Evolutionary conservation across 2,797 vertebrate genomes (phyloP), one percentile per base, ranked within the genome.

Genomic region (Clarias platycephalus): DNA sequence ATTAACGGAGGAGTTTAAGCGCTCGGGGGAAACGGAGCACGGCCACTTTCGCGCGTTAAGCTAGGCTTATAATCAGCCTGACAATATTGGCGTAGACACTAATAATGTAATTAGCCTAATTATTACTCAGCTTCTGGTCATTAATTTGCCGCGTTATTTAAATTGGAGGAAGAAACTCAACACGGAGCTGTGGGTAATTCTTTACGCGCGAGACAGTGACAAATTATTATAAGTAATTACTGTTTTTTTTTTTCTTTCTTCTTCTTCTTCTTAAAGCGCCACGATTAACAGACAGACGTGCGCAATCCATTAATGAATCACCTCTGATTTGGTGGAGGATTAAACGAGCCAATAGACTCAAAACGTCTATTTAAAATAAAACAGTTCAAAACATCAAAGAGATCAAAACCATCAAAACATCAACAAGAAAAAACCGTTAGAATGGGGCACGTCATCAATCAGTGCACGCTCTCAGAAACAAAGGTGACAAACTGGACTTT

Each of bases 221-320:
- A 90, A 93, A 94, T 94, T 91, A 93, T 88, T 74, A 53, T 53
- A 85, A 89, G 90, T 88, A 91, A 94, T 95, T 92, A 92, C 92
- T 92, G 90, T 80, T 86, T 75, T 84, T 84, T 80, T 87, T 64
- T 84, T 84, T 93, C 93, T n/a, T 92, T 91, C 7, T 44, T 44
- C 40, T 44, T 44, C 40, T 44, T 44, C 40, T 44, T 44, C 40
- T 91, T 75, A 80, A 91, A 66, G 71, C 90, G 58, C 82, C 28
- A 80, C 88, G 89, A 93, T 93, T 93, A 91, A 92, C 90, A 91
- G 86, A 92, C 90, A 91, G 86, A n/a, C 71, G 86, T 85, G 84
- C 87, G 86, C 85, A 88, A 66, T 84, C 86, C 83, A 90, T 93
- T 88, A 89, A 92, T 90, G 90, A 70, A 93, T 92, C 86, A 55